Evolutionary conservation across 2,888 invertebrate genomes (phyloP), one percentile per base, ranked within the genome.

Genomic region (Meteorus cinctellus): DNA sequence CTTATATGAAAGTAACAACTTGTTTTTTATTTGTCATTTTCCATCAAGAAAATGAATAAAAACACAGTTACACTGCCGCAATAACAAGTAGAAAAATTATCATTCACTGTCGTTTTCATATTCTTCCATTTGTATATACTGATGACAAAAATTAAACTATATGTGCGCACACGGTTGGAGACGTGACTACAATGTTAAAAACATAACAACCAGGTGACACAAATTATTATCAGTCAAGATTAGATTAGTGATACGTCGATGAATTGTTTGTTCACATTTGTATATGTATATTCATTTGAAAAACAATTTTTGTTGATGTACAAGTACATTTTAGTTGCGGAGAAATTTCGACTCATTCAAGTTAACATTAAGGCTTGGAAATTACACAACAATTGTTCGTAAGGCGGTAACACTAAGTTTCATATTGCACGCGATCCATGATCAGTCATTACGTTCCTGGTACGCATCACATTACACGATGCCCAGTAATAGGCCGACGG

Each of bases 161-260:
- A 34, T n/a, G n/a, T 19, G n/a, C 29, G 59, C 19, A n/a, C 6
- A 3, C 34, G 19, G 69, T 34, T n/a, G n/a, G 48, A 41, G 68
- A 41, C 24, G 48, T 51, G 48, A 51, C 29, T 70, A 36, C 16
- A 59, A 45, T 34, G 51, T 16, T 55, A 19, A n/a, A n/a, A 34
- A 41, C n/a, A 34, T 14, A 16, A 27, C 8, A 29, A 51, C 14
- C 12, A 10, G 19, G n/a, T 45, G 24, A 14, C 55, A 59, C 55
- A 8, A 34, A 34, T 36, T 70, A 70, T 70, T 59, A 70, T 70
- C 69, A 65, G 34, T 19, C 59, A 70, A 70, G 69, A 70, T 70
- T 70, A 70, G 69, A 70, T 70, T 51, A 70, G 59, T 24, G 29
- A 24, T 31, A 6, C 16, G 34, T 34, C 5, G 24, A 65, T 65